Percentiles rank a stretch among this genome's conserved stretches.
Conservation (phyloP, 2,797 vertebrate genomes). For the Hemitrygon akajei region DNA sequence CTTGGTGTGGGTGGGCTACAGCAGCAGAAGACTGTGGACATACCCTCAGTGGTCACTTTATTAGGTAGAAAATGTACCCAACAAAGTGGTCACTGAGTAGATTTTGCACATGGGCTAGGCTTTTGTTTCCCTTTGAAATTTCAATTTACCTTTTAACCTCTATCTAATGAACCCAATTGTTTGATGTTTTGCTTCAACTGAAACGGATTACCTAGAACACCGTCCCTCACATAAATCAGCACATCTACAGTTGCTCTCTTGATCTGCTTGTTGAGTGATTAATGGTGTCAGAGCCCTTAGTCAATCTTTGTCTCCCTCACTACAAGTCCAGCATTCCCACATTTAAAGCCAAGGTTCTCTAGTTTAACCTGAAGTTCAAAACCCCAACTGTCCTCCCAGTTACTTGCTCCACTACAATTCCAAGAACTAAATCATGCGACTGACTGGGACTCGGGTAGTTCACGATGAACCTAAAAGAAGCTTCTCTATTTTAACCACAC, state of each 20-base stretch:
- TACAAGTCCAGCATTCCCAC: neutral
- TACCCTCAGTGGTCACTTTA: too few species aligned
- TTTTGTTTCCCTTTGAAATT: neutral
- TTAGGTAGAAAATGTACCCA: too few species aligned
- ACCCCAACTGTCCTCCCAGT: neutral
- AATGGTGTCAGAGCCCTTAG: neutral
- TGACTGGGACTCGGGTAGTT: neutral
- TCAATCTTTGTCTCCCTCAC: neutral
- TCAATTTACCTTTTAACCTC: neutral
- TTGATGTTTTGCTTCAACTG: neutral
- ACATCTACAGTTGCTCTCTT: neutral
- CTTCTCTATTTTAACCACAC: neutral
- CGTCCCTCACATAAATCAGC: neutral
- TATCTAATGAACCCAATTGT: neutral
- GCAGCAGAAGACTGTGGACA: too few species aligned
- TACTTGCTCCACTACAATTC: neutral
- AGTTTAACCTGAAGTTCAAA: neutral
- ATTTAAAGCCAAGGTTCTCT: neutral
- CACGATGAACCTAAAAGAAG: neutral
- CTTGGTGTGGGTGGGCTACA: too few species aligned
- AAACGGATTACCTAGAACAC: neutral
- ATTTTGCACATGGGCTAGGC: neutral
- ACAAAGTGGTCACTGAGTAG: too few species aligned
- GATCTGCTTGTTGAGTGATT: neutral
- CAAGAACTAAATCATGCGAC: neutral